These are phyloP conservation scores for Cephalopachus bancanus DNA, from an alignment of 2,797 vertebrate genomes.

Conservation along the genomic window DNA sequence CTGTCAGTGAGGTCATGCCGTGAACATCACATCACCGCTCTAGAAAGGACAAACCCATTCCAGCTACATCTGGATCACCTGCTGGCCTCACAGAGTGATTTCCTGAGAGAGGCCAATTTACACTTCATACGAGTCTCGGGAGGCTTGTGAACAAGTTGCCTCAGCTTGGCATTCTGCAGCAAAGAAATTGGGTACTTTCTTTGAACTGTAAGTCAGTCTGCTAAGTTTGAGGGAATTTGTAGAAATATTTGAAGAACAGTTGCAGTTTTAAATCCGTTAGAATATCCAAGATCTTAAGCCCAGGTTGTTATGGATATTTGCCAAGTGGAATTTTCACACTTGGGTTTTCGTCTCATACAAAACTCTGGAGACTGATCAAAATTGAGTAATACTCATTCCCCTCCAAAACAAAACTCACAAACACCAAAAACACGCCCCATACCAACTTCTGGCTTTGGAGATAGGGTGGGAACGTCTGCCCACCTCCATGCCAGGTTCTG, in stretches of 20 bases:
- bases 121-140: conserved; percentile 15
- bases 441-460: neutral
- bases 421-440: neutral
- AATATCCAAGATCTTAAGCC: conserved; percentile 36
- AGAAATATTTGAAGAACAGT: conserved; percentile 9
- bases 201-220: conserved; percentile 2
- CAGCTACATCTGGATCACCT: neutral
- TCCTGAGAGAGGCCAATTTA: neutral
- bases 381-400: neutral
- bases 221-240: conserved; percentile 10
- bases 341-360: conserved; percentile 31
- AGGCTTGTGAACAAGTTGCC: neutral
- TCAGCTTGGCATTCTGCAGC: conserved; percentile 37
- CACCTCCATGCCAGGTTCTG: neutral
- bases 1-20: rapidly evolving
- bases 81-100: neutral
- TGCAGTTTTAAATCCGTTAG: conserved; percentile 6
- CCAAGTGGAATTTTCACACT: neutral
- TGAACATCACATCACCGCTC: neutral
- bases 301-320: neutral
- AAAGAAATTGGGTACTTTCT: neutral
- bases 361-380: conserved; percentile 32
- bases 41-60: neutral
- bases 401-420: neutral
- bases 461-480: neutral